phyloP scores from a whole-genome alignment of 2,888 invertebrate species.

The Pyrrhia umbra region DNA sequence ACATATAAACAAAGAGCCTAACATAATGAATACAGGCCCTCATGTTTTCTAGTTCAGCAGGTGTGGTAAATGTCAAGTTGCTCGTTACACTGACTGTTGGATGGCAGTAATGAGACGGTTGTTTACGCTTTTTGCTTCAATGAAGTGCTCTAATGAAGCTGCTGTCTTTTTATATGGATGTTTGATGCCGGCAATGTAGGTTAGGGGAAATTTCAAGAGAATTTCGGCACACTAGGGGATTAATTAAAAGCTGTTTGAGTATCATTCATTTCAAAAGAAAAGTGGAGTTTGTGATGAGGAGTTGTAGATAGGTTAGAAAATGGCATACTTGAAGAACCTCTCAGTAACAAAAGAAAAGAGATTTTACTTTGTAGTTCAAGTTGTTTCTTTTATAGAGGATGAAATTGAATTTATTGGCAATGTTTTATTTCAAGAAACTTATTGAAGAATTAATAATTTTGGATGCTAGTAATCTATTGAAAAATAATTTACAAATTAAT shows the following conservation, averaged over 20 bases:
- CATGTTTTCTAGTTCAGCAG: constrained; percentile 15
- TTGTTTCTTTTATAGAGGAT: constrained; percentile 8
- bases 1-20: constrained; percentile 4
- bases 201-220: constrained; percentile 22
- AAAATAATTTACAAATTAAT: no score
- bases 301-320: constrained; percentile 4
- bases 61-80: constrained; percentile 57
- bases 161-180: constrained; percentile 24
- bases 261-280: constrained; percentile 2
- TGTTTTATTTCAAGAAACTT: no score
- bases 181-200: constrained; percentile 29
- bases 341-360: background rate
- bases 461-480: no score
- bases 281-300: constrained; percentile 12
- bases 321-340: background rate
- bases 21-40: constrained; percentile 10
- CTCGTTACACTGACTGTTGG: constrained; percentile 47
- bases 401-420: background rate
- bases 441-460: no score
- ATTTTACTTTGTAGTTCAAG: constrained; percentile 8
- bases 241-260: constrained; percentile 40
- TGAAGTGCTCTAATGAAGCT: constrained; percentile 51
- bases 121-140: constrained; percentile 47
- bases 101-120: constrained; percentile 43
- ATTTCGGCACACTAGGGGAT: constrained; percentile 16